Conservation (phyloP, 92 coral and sea anemone genomes). For the Metridium senile region DNA sequence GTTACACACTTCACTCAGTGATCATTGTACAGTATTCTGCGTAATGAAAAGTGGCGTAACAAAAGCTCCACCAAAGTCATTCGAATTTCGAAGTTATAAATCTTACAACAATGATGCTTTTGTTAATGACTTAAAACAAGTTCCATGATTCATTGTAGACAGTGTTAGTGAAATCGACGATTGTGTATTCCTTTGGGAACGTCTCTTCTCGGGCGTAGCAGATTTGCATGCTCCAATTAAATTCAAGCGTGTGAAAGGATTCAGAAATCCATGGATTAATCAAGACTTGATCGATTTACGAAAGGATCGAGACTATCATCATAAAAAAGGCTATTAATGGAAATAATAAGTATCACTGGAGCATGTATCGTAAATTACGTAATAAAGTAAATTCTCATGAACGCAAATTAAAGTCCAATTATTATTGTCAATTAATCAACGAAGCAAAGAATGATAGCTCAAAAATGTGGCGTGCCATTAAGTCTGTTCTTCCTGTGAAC, state of each 20-base stretch:
- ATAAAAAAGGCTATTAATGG: conserved; percentile 14
- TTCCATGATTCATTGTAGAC: conserved; percentile 27
- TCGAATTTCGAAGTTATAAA: no score
- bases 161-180: conserved; percentile 24
- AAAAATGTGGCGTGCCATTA: conserved; percentile 45
- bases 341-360: conserved; percentile 36
- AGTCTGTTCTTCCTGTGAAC: conserved; percentile 17
- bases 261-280: conserved; percentile 12
- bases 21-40: no score
- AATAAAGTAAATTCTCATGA: conserved; percentile 30
- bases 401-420: conserved; percentile 33
- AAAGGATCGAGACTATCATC: conserved; percentile 27
- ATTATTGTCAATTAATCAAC: conserved; percentile 41
- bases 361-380: conserved; percentile 40
- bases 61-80: no score
- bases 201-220: conserved; percentile 31
- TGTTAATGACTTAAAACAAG: no score
- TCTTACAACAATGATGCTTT: no score
- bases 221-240: conserved; percentile 49
- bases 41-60: no score
- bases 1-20: no score
- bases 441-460: conserved; percentile 38
- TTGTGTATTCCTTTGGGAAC: conserved; percentile 32
- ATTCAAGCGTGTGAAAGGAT: conserved; percentile 25
- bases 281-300: conserved; percentile 3